phyloP scores from a whole-genome alignment of 2,113 vertebrate species.

The Poecilia latipinna region DNA sequence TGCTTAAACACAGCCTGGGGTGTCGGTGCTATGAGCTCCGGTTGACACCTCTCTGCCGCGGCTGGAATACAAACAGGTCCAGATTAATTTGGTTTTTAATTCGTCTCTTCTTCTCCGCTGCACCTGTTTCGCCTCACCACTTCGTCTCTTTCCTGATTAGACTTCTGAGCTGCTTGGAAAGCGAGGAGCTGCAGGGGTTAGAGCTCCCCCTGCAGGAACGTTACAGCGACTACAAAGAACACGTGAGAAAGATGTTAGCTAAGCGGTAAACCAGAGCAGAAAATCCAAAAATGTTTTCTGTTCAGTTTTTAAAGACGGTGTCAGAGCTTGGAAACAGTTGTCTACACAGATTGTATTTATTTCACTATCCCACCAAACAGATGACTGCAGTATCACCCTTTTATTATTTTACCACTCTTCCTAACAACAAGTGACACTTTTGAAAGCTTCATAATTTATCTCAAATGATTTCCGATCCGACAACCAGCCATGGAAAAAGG shows the following conservation, averaged over 20 bases:
- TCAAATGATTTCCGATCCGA: no score
- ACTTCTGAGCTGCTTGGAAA: background rate
- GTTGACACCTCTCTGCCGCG: constrained; percentile 25
- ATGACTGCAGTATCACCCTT: no score
- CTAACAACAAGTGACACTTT: no score
- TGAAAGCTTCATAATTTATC: no score
- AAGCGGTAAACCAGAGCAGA: background rate
- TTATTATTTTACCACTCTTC: no score
- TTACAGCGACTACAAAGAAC: background rate
- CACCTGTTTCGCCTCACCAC: constrained; percentile 3
- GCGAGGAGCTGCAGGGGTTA: background rate
- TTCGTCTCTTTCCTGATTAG: constrained; percentile 3
- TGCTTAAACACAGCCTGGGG: constrained; percentile 46
- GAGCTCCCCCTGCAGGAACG: background rate
- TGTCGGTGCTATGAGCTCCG: constrained; percentile 29
- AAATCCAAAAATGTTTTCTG: background rate
- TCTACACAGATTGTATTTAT: no score
- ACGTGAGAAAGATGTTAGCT: background rate
- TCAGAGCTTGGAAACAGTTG: background rate
- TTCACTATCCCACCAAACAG: no score
- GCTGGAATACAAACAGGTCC: constrained; percentile 24
- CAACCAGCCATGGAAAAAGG: no score
- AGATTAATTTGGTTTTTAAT: constrained; percentile 25
- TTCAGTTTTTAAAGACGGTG: background rate
- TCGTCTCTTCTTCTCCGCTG: background rate